Evolutionary conservation across 2,113 vertebrate species (phyloP).

Genomic region (Calidris pugnax): DNA sequence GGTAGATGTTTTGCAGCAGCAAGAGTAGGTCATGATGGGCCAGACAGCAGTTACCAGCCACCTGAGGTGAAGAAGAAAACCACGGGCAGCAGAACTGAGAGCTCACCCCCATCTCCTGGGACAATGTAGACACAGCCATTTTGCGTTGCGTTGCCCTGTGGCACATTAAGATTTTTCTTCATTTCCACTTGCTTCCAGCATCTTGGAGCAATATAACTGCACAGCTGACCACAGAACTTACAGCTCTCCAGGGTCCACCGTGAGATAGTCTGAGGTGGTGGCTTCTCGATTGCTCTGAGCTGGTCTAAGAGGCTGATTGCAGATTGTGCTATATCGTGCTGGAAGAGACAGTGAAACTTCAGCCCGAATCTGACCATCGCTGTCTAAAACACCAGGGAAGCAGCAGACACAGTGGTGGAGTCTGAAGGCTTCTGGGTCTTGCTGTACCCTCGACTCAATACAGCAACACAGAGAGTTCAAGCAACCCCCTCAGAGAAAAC

Average conservation of each 20-base stretch:
- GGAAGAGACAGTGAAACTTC: background rate
- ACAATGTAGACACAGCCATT: background rate
- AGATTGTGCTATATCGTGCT: background rate
- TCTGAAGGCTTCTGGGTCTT: background rate
- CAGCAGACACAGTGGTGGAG: background rate
- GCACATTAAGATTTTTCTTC: background rate
- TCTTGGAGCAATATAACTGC: background rate
- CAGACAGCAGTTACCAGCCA: background rate
- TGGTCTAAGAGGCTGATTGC: background rate
- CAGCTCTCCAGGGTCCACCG: too few relatives aligned
- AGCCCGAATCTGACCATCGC: rapidly evolving
- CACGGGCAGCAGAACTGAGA: background rate
- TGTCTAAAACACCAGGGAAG: background rate
- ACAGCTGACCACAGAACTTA: background rate
- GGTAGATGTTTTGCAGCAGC: background rate
- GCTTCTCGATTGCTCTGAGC: background rate
- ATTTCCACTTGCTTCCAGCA: background rate
- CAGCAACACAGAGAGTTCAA: background rate
- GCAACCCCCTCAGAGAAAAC: background rate
- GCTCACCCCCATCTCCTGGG: background rate
- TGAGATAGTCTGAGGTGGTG: background rate
- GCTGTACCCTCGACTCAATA: background rate
- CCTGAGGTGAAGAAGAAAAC: background rate
- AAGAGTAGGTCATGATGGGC: background rate
- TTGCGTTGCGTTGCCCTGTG: rapidly evolving